phyloP scores from a whole-genome alignment of 2,113 vertebrate species.

The Ochotona princeps region DNA sequence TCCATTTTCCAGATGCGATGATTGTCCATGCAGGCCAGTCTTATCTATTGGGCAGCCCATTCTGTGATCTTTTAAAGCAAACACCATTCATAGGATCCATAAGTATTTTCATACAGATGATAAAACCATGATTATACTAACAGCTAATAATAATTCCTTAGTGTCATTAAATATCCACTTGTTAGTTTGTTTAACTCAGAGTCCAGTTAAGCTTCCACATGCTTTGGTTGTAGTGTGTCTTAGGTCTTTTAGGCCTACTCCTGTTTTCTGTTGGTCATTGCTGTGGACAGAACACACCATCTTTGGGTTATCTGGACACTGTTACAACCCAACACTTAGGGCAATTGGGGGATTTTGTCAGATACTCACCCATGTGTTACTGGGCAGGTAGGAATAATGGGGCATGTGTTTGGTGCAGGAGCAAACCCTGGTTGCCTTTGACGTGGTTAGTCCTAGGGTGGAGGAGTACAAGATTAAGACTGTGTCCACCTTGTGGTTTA shows the following conservation, averaged over 20 bases:
- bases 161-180: background rate
- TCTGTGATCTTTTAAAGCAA: background rate
- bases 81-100: background rate
- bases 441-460: background rate
- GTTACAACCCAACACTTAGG: background rate
- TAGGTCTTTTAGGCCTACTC: background rate
- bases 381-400: background rate
- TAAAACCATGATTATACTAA: background rate
- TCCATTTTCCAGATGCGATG: background rate
- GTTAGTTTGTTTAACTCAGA: background rate
- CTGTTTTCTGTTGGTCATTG: background rate
- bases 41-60: background rate
- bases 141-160: background rate
- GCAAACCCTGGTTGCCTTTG: background rate
- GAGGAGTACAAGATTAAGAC: background rate
- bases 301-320: background rate
- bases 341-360: background rate
- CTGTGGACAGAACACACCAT: background rate
- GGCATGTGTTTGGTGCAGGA: too few relatives aligned
- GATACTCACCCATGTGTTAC: fast-evolving
- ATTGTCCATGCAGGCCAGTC: background rate
- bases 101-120: background rate
- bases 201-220: background rate
- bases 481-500: background rate
- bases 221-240: background rate